Percentiles rank a stretch among this genome's conserved stretches.
These are phyloP conservation scores for Odiellus spinosus DNA, from an alignment of 2,888 invertebrate genomes.

Conservation along the genomic window DNA sequence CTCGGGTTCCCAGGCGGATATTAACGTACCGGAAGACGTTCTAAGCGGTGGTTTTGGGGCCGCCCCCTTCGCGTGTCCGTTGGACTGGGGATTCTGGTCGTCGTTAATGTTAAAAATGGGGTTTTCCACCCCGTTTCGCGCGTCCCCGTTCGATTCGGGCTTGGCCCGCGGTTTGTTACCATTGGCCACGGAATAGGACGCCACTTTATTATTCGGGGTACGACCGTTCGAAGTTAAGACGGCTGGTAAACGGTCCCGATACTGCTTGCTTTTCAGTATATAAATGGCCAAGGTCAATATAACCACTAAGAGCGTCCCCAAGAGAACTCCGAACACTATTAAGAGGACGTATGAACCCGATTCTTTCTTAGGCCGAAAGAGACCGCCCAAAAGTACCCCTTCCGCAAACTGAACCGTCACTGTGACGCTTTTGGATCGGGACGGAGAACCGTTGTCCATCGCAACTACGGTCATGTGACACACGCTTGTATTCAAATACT, in stretches of 20 bases:
- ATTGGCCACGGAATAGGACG: slow-evolving; percentile 15
- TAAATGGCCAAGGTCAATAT: slow-evolving; percentile 58
- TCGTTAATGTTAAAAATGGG: slow-evolving; percentile 18
- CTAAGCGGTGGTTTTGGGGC: slow-evolving; percentile 7
- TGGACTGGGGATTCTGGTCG: slow-evolving; percentile 1
- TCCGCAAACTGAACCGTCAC: slow-evolving; percentile 22
- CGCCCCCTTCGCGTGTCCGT: slow-evolving; percentile 5
- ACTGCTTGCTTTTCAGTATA: slow-evolving; percentile 34
- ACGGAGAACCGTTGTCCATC: slow-evolving; percentile 67
- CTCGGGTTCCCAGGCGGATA: not conserved
- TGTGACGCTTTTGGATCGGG: slow-evolving; percentile 41
- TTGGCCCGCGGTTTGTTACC: slow-evolving; percentile 13
- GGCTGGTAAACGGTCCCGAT: slow-evolving; percentile 60
- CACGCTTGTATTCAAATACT: slow-evolving; percentile 36
- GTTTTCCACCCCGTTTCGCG: slow-evolving; percentile 19
- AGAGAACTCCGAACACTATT: slow-evolving; percentile 51
- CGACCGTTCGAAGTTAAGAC: slow-evolving; percentile 84
- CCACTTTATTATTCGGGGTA: slow-evolving; percentile 33
- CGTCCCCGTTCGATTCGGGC: slow-evolving; percentile 1
- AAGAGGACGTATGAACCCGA: slow-evolving; percentile 37
- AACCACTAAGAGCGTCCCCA: slow-evolving; percentile 54
- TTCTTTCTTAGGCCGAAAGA: slow-evolving; percentile 27
- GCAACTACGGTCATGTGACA: slow-evolving; percentile 66
- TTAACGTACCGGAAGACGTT: not conserved
- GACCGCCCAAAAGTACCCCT: slow-evolving; percentile 22